Evolutionary conservation across 2,888 invertebrate species (phyloP).

Genomic region (Aspidiotus destructor): DNA sequence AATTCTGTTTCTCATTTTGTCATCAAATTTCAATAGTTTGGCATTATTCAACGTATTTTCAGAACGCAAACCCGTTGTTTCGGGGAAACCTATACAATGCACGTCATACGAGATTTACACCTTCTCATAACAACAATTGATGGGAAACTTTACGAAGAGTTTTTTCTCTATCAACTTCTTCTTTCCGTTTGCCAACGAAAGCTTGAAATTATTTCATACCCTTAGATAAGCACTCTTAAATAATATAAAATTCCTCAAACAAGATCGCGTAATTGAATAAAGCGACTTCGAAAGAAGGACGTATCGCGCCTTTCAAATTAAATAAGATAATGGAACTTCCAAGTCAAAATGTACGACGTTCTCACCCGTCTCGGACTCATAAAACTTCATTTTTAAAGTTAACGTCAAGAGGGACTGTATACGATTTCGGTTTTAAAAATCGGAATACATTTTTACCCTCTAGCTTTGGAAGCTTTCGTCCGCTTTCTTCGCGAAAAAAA

Average conservation of each 20-base stretch:
- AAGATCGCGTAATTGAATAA: neutral
- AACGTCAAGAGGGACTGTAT: constrained; percentile 20
- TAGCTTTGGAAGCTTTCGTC: neutral
- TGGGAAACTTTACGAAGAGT: too few species aligned
- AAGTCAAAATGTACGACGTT: constrained; percentile 21
- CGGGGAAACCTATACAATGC: too few species aligned
- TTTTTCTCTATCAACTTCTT: too few species aligned
- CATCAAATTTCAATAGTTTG: too few species aligned
- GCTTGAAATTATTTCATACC: neutral
- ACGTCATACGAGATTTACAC: too few species aligned
- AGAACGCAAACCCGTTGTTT: too few species aligned
- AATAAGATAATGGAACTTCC: constrained; percentile 30
- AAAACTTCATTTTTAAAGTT: constrained; percentile 30
- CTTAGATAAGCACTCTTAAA: constrained; percentile 1
- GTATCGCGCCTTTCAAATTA: constrained; percentile 15
- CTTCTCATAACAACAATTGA: too few species aligned
- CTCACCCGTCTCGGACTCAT: constrained; percentile 14
- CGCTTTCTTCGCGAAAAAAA: neutral
- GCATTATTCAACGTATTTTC: too few species aligned
- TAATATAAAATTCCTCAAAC: constrained; percentile 1
- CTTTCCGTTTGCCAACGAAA: too few species aligned
- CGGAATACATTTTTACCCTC: neutral
- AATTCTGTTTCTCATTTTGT: too few species aligned
- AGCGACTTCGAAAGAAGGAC: neutral
- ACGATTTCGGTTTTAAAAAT: neutral